These are phyloP conservation scores for Caenorhabditis wallacei DNA, from an alignment of 2,888 invertebrate species.

Conservation along the genomic window DNA sequence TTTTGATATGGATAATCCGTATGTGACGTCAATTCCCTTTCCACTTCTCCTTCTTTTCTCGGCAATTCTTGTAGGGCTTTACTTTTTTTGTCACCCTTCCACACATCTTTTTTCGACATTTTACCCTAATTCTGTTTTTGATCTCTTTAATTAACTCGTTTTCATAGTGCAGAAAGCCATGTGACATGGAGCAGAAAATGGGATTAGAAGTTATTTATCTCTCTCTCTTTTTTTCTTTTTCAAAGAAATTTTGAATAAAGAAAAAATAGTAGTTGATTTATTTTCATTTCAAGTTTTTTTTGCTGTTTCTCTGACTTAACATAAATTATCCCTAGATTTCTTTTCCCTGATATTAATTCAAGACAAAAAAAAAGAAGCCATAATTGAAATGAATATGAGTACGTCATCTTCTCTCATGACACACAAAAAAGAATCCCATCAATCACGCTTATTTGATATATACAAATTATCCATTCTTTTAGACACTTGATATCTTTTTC, in stretches of 20 bases:
- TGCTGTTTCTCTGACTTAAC: not conserved
- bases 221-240: not conserved
- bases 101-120: not conserved
- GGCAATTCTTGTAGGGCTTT: slow-evolving; percentile 51
- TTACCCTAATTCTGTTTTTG: not conserved
- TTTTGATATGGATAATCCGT: slow-evolving; percentile 52
- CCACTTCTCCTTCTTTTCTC: not conserved
- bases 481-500: too few relatives aligned
- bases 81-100: not conserved
- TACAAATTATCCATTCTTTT: too few relatives aligned
- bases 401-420: too few relatives aligned
- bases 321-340: not conserved
- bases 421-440: not conserved
- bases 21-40: slow-evolving; percentile 47
- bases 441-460: not conserved
- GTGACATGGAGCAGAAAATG: not conserved
- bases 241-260: too few relatives aligned
- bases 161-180: slow-evolving; percentile 1
- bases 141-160: slow-evolving; percentile 8
- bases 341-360: too few relatives aligned
- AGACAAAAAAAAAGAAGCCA: too few relatives aligned
- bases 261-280: too few relatives aligned
- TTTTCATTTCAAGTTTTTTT: too few relatives aligned
- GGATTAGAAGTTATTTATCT: slow-evolving; percentile 1
- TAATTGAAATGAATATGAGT: too few relatives aligned